Percentiles rank a stretch among this genome's conserved stretches.
These are phyloP conservation scores for Buphagus erythrorhynchus DNA, from an alignment of 2,797 vertebrate genomes.

Conservation along the genomic window DNA sequence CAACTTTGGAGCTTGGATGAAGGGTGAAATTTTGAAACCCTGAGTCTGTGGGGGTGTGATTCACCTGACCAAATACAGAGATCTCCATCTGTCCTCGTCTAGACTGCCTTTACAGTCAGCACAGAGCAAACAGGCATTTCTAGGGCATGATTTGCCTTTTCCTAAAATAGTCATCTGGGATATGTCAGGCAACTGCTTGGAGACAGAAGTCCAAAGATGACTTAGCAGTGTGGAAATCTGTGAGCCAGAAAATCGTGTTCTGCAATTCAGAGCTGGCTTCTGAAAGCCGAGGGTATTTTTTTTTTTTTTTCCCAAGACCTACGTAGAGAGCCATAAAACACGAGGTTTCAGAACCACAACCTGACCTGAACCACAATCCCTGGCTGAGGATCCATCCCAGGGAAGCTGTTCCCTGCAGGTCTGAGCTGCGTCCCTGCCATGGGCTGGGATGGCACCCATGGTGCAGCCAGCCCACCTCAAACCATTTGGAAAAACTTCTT, in stretches of 20 bases:
- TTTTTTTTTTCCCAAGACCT: neutral
- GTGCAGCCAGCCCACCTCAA: neutral
- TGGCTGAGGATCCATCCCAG: neutral
- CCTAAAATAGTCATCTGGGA: slow-evolving; percentile 53
- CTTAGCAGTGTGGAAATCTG: slow-evolving; percentile 51
- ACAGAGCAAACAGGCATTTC: slow-evolving; percentile 57
- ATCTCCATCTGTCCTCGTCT: slow-evolving; percentile 65
- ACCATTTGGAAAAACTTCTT: neutral
- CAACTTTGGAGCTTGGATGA: slow-evolving; percentile 9
- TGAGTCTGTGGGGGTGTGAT: slow-evolving; percentile 30
- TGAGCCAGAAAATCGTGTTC: slow-evolving; percentile 36
- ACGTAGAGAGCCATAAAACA: neutral
- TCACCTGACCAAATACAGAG: slow-evolving; percentile 56
- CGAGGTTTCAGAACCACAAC: neutral
- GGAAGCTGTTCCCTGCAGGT: neutral
- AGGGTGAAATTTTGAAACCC: slow-evolving; percentile 39
- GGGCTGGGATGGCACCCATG: neutral
- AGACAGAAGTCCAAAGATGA: slow-evolving; percentile 52
- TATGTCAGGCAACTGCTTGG: slow-evolving; percentile 47
- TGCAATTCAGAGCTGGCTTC: slow-evolving; percentile 3
- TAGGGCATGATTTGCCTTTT: slow-evolving; percentile 59
- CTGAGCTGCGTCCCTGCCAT: neutral
- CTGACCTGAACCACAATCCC: neutral
- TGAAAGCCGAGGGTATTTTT: neutral
- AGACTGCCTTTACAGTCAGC: slow-evolving; percentile 56